phyloP scores from a whole-genome alignment of 2,888 invertebrate genomes.

The Nomada fucata region DNA sequence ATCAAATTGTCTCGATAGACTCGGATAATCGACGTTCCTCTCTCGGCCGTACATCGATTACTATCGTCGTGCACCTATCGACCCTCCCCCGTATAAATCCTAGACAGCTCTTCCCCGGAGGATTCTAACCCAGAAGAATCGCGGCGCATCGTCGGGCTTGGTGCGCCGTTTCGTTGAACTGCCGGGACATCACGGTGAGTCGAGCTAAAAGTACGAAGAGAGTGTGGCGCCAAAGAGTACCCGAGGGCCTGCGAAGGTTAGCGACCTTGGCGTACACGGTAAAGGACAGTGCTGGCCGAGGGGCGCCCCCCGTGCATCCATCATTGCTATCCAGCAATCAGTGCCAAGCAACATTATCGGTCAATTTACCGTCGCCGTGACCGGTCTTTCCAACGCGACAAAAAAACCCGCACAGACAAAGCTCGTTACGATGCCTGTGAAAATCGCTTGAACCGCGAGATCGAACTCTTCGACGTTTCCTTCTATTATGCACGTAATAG shows the following conservation, averaged over 20 bases:
- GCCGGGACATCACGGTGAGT: constrained; percentile 5
- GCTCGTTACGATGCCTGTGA: constrained; percentile 50
- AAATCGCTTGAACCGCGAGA: constrained; percentile 27
- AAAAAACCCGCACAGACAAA: constrained; percentile 47
- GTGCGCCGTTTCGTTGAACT: not conserved
- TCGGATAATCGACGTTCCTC: constrained; percentile 22
- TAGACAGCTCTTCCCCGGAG: not conserved
- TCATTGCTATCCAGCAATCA: constrained; percentile 78
- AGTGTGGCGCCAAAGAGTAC: constrained; percentile 77
- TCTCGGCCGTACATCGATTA: constrained; percentile 13
- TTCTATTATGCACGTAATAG: constrained; percentile 18
- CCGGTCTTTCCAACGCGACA: constrained; percentile 50
- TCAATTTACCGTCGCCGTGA: constrained; percentile 73
- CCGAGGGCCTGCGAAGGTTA: constrained; percentile 71
- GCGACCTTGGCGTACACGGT: constrained; percentile 67
- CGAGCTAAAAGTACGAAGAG: constrained; percentile 64
- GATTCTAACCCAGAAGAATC: constrained; percentile 6
- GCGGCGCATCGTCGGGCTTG: not conserved
- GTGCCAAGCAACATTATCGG: constrained; percentile 76
- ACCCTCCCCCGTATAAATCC: constrained; percentile 26
- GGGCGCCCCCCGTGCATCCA: constrained; percentile 70
- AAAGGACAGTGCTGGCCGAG: constrained; percentile 65
- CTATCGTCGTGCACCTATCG: constrained; percentile 12
- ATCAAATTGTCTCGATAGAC: constrained; percentile 26
- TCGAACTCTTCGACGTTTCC: constrained; percentile 26